Evolutionary conservation across 2,113 vertebrate genomes (phyloP).

Genomic region (Stomatorhinus ivindoensis): DNA sequence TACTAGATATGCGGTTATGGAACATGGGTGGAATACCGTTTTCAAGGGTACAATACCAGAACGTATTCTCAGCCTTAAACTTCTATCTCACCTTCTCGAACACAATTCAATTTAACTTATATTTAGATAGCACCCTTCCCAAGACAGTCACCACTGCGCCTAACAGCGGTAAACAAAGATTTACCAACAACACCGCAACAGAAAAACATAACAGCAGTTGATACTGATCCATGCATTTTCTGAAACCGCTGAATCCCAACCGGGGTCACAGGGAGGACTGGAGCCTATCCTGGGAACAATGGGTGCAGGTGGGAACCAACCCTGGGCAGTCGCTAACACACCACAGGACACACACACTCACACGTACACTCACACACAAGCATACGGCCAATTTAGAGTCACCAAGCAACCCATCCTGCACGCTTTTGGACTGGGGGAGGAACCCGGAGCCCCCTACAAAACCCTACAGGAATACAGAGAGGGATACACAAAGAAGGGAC

Average conservation of each 20-base stretch:
- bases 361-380: too few relatives aligned
- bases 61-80: background rate
- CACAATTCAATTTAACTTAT: background rate
- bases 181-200: background rate
- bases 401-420: too few relatives aligned
- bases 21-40: background rate
- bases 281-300: too few relatives aligned
- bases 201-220: background rate
- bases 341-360: too few relatives aligned
- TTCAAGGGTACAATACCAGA: background rate
- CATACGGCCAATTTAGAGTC: too few relatives aligned
- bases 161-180: background rate
- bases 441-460: rapidly evolving
- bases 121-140: background rate
- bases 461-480: too few relatives aligned
- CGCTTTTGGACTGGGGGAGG: too few relatives aligned
- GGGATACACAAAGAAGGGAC: too few relatives aligned
- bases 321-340: too few relatives aligned
- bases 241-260: too few relatives aligned
- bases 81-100: background rate
- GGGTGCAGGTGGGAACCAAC: too few relatives aligned
- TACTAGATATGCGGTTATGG: background rate
- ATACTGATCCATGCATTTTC: background rate
- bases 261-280: too few relatives aligned
- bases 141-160: background rate